These are phyloP conservation scores for Rousettus madagascariensis DNA, from an alignment of 2,797 vertebrate species.

Conservation along the genomic window DNA sequence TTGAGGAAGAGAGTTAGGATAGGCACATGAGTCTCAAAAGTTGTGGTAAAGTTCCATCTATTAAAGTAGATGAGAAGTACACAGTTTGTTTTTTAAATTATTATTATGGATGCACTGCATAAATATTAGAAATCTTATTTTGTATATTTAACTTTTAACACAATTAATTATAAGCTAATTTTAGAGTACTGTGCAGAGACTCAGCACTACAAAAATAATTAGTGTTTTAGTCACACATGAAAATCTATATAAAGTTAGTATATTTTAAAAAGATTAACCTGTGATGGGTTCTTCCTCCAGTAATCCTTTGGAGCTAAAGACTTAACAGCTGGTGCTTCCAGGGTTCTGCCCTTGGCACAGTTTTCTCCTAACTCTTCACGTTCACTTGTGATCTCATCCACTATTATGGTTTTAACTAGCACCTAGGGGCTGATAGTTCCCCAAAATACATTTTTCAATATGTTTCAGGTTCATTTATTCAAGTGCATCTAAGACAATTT, in stretches of 20 bases:
- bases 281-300: not conserved
- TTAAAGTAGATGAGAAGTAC: not conserved
- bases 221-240: not conserved
- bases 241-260: not conserved
- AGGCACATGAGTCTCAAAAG: not conserved
- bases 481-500: not conserved
- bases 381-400: not conserved
- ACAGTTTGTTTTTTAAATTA: not conserved
- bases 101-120: not conserved
- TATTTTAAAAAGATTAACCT: not conserved
- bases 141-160: not conserved
- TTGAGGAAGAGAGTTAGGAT: not conserved
- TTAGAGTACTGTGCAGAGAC: not conserved
- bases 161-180: not conserved
- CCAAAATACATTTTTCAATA: not conserved
- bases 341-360: not conserved
- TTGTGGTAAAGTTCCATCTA: not conserved
- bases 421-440: not conserved
- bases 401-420: not conserved
- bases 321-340: not conserved
- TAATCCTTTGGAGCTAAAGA: not conserved
- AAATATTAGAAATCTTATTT: not conserved
- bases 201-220: not conserved
- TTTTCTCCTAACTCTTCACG: not conserved
- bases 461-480: not conserved